phyloP scores from a whole-genome alignment of 2,797 vertebrate genomes.

The Spinus olivaceus region DNA sequence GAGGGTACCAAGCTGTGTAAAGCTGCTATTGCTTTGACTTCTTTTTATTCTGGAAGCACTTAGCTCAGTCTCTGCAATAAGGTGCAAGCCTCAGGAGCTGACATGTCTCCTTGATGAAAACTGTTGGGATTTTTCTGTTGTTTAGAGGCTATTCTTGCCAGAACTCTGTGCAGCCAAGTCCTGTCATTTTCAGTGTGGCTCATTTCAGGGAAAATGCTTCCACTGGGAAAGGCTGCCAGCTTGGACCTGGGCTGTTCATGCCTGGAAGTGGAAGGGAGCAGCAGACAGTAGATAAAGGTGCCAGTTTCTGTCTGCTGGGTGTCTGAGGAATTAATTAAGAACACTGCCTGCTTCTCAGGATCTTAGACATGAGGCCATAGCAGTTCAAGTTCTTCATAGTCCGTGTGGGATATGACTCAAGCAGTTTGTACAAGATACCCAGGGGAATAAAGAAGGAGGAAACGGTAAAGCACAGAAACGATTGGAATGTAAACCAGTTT shows the following conservation, averaged over 20 bases:
- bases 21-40: not conserved
- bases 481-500: not conserved
- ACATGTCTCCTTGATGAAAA: not conserved
- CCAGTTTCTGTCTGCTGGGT: conserved; percentile 14
- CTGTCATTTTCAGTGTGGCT: not conserved
- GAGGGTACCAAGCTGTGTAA: not conserved
- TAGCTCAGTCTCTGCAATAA: not conserved
- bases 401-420: not conserved
- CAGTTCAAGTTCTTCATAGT: not conserved
- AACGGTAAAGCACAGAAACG: not conserved
- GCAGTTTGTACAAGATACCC: not conserved
- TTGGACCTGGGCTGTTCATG: not conserved
- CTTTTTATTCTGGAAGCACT: not conserved
- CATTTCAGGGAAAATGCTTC: not conserved
- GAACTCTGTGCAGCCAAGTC: not conserved
- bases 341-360: not conserved
- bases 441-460: not conserved
- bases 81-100: not conserved
- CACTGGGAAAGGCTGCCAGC: not conserved
- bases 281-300: conserved; percentile 9
- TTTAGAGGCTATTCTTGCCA: not conserved
- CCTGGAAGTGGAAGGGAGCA: not conserved
- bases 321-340: conserved; percentile 54
- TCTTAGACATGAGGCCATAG: not conserved
- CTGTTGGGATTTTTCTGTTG: not conserved